phyloP scores from a whole-genome alignment of 2,797 vertebrate genomes.

The Falco berigora region DNA sequence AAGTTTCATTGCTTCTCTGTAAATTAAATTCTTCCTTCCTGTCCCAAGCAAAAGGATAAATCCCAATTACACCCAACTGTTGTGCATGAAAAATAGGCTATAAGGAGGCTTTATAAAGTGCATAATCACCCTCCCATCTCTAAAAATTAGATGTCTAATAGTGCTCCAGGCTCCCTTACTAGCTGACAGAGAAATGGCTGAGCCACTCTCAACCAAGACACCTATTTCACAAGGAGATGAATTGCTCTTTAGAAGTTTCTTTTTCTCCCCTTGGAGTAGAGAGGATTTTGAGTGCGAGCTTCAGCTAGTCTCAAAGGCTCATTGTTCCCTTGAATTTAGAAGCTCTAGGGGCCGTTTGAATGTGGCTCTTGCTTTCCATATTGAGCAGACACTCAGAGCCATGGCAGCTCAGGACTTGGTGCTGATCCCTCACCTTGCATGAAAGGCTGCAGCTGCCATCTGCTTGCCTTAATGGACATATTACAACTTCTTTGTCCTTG shows the following conservation, averaged over 20 bases:
- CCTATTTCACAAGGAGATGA: not conserved
- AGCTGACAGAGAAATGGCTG: not conserved
- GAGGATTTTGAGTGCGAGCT: not conserved
- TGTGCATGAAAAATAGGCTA: not conserved
- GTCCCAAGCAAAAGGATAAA: not conserved
- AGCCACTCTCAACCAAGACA: not conserved
- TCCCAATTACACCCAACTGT: not conserved
- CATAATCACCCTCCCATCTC: not conserved
- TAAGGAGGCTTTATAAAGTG: not conserved
- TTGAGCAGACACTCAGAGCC: not conserved
- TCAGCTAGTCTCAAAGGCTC: constrained; percentile 6
- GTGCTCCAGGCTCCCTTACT: not conserved
- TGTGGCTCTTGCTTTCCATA: not conserved
- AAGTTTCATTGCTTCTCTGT: not conserved
- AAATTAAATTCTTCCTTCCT: not conserved
- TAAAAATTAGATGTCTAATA: not conserved
- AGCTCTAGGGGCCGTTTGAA: not conserved
- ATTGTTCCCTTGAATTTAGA: constrained; percentile 1
- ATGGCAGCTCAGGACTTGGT: not conserved
- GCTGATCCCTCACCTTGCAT: not conserved
- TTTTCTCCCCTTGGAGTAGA: not conserved
- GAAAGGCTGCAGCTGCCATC: not conserved
- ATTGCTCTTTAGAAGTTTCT: not conserved
- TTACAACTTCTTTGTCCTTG: not conserved
- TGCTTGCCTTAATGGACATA: not conserved